A percentile compares a stretch with the other conserved stretches of the same genome.
Evolutionary conservation across 2,113 vertebrate genomes (phyloP).

Genomic region (Misgurnus mizolepis): DNA sequence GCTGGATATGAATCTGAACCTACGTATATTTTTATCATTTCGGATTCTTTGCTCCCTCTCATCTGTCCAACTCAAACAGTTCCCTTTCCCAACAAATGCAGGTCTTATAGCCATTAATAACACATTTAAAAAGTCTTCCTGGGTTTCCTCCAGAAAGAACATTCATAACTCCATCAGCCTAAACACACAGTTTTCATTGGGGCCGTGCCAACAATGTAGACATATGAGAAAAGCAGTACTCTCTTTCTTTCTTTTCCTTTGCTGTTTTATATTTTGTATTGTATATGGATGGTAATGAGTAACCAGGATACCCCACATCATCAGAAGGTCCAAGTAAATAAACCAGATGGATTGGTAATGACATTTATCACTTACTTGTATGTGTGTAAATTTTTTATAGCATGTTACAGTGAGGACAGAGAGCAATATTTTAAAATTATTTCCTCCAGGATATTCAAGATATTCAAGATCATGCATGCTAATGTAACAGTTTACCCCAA

Average conservation of each 20-base stretch:
- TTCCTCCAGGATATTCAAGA: background rate
- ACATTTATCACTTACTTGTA: too few relatives aligned
- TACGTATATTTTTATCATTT: conserved; percentile 48
- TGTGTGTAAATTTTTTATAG: conserved; percentile 4
- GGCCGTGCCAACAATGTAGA: conserved; percentile 49
- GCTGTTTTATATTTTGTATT: background rate
- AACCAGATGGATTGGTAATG: background rate
- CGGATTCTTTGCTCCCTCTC: conserved; percentile 36
- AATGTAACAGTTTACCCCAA: background rate
- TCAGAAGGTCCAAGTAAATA: background rate
- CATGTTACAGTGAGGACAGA: background rate
- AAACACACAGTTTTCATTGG: conserved; percentile 59
- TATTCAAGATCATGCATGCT: background rate
- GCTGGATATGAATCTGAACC: conserved; percentile 39
- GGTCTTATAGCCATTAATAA: conserved; percentile 57
- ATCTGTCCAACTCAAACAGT: conserved; percentile 51
- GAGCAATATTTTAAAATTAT: too few relatives aligned
- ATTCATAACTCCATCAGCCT: conserved; percentile 59
- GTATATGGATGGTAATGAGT: conserved; percentile 10
- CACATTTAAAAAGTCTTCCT: conserved; percentile 55
- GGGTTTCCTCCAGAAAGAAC: conserved; percentile 52
- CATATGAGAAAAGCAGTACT: conserved; percentile 40
- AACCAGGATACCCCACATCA: background rate
- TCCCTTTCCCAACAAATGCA: conserved; percentile 46
- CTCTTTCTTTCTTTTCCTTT: background rate